phyloP scores from a whole-genome alignment of 2,797 vertebrate species.

The Pseudotriccus pelzelni region DNA sequence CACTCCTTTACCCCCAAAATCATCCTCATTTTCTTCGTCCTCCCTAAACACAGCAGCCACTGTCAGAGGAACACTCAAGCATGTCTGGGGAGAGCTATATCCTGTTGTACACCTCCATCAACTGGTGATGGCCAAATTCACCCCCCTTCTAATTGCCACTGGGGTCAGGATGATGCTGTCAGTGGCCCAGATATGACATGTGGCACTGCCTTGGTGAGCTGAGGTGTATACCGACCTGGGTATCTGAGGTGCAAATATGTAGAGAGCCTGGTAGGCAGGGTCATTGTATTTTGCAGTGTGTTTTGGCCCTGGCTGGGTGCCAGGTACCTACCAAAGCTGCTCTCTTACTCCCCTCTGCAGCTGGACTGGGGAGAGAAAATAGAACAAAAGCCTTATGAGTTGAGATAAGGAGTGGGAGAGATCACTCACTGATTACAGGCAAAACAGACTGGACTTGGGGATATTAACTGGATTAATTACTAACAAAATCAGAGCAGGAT shows the following conservation, averaged over 20 bases:
- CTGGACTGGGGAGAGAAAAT: background rate
- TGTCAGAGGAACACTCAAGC: background rate
- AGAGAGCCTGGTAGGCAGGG: background rate
- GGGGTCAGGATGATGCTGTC: background rate
- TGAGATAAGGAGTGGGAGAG: background rate
- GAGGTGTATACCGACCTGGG: accelerated
- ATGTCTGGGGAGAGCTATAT: background rate
- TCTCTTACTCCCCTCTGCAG: background rate
- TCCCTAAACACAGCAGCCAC: background rate
- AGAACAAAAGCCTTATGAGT: background rate
- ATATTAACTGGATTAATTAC: background rate
- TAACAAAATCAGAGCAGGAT: background rate
- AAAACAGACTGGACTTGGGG: background rate
- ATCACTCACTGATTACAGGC: background rate
- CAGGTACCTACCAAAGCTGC: background rate
- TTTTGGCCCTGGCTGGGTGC: background rate
- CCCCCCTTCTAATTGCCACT: background rate
- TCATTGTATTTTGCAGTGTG: background rate
- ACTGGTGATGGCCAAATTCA: background rate
- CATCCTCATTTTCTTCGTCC: background rate
- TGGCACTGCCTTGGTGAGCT: background rate
- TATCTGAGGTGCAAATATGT: background rate
- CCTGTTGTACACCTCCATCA: background rate
- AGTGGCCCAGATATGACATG: background rate
- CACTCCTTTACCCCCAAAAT: background rate